phyloP scores from a whole-genome alignment of 2,797 vertebrate species.

The Fistularia tabacaria region DNA sequence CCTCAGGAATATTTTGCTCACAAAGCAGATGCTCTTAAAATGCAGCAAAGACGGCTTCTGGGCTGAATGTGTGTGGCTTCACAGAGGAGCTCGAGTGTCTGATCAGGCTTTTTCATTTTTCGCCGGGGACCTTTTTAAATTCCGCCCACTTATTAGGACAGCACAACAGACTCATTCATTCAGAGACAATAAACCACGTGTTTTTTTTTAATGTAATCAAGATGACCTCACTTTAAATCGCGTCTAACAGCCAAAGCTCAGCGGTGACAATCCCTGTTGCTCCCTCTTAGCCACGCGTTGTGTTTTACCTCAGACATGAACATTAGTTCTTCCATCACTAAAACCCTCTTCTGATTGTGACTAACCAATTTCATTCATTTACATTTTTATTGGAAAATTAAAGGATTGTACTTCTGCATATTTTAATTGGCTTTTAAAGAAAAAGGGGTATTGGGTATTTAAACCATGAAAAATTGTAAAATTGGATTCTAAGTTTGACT shows the following conservation, averaged over 20 bases:
- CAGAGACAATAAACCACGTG: constrained; percentile 23
- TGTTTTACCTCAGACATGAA: too few species aligned
- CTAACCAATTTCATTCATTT: constrained; percentile 62
- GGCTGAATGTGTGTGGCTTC: constrained; percentile 4
- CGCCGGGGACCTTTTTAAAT: constrained; percentile 25
- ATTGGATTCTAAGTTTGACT: constrained; percentile 68
- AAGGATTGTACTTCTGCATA: constrained; percentile 64
- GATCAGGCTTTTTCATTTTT: constrained; percentile 6
- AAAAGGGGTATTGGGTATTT: constrained; percentile 45
- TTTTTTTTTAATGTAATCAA: constrained; percentile 5
- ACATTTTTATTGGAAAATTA: constrained; percentile 77
- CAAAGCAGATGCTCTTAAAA: background rate
- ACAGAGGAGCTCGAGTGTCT: constrained; percentile 3
- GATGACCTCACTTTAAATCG: background rate
- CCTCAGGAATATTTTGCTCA: too few species aligned
- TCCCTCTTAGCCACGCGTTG: too few species aligned
- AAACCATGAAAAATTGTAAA: constrained; percentile 65
- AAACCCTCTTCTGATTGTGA: constrained; percentile 53
- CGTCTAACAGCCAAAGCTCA: too few species aligned
- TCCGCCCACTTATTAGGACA: constrained; percentile 6
- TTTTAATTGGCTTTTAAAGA: constrained; percentile 70
- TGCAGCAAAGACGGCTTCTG: constrained; percentile 2
- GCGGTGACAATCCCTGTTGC: too few species aligned
- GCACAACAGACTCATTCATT: constrained; percentile 17
- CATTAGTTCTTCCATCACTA: constrained; percentile 42